Percentiles rank a stretch among this genome's conserved stretches.
These are phyloP conservation scores for Halcyon smyrnensis DNA, from an alignment of 2,797 vertebrate species.

Conservation along the genomic window DNA sequence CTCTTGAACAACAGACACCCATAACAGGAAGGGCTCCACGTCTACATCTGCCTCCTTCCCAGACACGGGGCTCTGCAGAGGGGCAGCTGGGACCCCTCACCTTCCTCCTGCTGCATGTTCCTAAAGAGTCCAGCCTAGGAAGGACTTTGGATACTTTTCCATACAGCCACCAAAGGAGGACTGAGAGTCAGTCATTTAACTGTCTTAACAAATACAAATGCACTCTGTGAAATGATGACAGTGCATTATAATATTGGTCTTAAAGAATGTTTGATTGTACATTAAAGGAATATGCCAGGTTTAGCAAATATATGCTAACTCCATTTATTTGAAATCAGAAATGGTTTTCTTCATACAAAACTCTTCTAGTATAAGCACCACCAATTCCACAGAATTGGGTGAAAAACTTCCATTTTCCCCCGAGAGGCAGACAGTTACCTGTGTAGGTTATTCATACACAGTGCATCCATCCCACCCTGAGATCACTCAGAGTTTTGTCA, in stretches of 20 bases:
- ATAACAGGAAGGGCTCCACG: neutral
- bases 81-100: fast-evolving
- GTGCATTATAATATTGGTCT: neutral
- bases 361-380: neutral
- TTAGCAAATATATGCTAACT: neutral
- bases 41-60: neutral
- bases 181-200: neutral
- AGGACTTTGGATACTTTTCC: neutral
- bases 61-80: neutral
- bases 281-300: neutral
- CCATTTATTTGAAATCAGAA: neutral
- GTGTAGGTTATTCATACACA: neutral
- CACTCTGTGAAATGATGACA: neutral
- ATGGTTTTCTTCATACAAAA: neutral
- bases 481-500: neutral
- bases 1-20: neutral
- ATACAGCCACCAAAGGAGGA: neutral
- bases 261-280: neutral
- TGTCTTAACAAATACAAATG: neutral
- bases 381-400: neutral
- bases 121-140: neutral
- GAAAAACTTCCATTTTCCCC: neutral
- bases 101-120: neutral
- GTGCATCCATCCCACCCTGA: neutral
- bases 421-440: neutral